phyloP scores from a whole-genome alignment of 2,797 vertebrate species.

The Pagetopsis macropterus region DNA sequence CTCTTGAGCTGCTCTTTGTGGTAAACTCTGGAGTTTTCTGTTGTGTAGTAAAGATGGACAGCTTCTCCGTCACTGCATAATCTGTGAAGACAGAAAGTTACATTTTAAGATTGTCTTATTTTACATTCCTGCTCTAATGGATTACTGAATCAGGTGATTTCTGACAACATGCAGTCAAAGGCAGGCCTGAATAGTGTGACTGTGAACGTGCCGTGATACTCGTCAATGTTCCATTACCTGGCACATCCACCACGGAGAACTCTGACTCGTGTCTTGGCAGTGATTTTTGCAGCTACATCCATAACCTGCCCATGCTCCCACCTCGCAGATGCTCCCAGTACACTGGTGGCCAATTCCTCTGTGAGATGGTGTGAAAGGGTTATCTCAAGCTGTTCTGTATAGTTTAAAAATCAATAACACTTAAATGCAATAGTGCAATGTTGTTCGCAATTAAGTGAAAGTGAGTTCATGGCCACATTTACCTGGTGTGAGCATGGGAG shows the following conservation, averaged over 20 bases:
- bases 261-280: constrained; percentile 86
- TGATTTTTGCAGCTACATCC: constrained; percentile 78
- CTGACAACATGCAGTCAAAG: not conserved
- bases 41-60: constrained; percentile 88
- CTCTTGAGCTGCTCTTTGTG: constrained; percentile 90
- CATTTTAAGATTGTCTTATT: not conserved
- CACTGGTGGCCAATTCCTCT: constrained; percentile 87
- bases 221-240: constrained; percentile 76
- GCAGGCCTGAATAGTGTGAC: not conserved
- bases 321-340: constrained; percentile 86
- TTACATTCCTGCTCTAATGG: not conserved
- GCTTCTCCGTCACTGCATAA: constrained; percentile 90
- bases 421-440: too few relatives aligned
- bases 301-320: constrained; percentile 85
- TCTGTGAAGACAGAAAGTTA: constrained; percentile 55
- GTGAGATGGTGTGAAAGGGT: constrained; percentile 7
- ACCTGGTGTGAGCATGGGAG: constrained; percentile 87
- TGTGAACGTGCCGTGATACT: not conserved
- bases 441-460: not conserved
- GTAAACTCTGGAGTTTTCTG: constrained; percentile 94
- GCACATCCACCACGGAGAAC: constrained; percentile 87
- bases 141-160: not conserved
- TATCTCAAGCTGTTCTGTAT: not conserved
- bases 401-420: not conserved
- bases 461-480: not conserved